Evolutionary conservation across 2,797 vertebrate species (phyloP).

Genomic region (Anguilla marmorata): DNA sequence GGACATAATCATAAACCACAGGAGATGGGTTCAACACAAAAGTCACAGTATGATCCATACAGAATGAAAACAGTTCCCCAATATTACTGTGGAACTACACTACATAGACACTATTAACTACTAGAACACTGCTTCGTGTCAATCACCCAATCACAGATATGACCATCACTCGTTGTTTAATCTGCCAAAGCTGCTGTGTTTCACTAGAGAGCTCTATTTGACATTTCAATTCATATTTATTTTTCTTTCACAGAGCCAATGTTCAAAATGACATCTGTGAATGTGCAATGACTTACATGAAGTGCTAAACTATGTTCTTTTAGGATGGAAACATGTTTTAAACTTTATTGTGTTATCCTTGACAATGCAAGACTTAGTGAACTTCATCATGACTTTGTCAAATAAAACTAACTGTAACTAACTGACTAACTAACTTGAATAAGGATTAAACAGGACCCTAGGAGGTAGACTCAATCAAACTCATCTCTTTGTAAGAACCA

Average conservation of each 20-base stretch:
- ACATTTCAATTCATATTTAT: background rate
- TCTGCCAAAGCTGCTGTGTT: background rate
- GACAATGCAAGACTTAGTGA: no score
- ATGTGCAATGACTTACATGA: background rate
- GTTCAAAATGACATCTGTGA: background rate
- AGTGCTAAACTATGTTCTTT: background rate
- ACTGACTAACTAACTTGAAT: no score
- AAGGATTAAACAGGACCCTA: constrained; percentile 34
- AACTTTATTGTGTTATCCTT: no score
- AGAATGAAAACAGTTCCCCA: constrained; percentile 50
- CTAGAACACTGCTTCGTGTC: constrained; percentile 38
- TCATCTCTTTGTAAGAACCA: constrained; percentile 38
- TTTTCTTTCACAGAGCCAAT: background rate
- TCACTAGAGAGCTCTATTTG: background rate
- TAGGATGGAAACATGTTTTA: background rate
- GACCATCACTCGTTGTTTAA: background rate
- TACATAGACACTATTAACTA: background rate
- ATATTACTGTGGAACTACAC: background rate
- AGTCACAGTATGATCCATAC: constrained; percentile 32
- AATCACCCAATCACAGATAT: background rate
- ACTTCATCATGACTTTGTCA: no score
- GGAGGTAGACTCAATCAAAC: constrained; percentile 39
- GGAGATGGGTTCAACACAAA: constrained; percentile 21
- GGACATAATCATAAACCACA: constrained; percentile 35
- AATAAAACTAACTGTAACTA: no score